Evolutionary conservation across 2,888 invertebrate species (phyloP), one percentile per base, ranked within the genome.

Genomic region (Microctonus brassicae): DNA sequence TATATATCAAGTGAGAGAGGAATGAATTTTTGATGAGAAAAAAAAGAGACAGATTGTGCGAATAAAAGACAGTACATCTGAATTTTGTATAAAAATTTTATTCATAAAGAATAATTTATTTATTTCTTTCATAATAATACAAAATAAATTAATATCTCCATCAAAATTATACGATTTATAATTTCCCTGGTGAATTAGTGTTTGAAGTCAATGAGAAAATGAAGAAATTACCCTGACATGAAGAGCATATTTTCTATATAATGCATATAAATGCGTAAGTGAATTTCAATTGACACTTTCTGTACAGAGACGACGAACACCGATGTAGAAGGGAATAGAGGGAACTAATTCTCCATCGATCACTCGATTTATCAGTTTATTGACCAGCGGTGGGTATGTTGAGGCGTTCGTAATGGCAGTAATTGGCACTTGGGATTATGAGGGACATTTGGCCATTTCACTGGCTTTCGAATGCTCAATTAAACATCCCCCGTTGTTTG

Each of bases 381-480:
- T 20, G 24, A 61, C 70, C 70, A 69, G 76, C 73, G 75, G 74
- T 73, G 74, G 75, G 74, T 79, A 81, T 47, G 80, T 81, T 26
- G 24, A 74, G 78, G 73, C 74, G 73, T n/a, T n/a, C n/a, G n/a
- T n/a, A n/a, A n/a, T n/a, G n/a, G n/a, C n/a, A n/a, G n/a, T 81
- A 82, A 82, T 81, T 79, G 81, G 76, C 76, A 78, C 75, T 68
- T 55, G 73, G 80, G 79, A 80, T 82, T 80, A 82, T 78, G 80
- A 80, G 79, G 77, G 78, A 80, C 78, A 80, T 75, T 80, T 76
- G 75, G 75, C 71, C 73, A 26, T 39, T 62, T 53, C 34, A 13
- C 47, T 26, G 52, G 62, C 70, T 62, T 70, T 70, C 61, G 65
- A 75, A 77, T 76, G 78, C 79, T 79, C 79, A 77, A 81, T 81